Evolutionary conservation across 92 coral and sea anemone species (phyloP).

Genomic region (Epizoanthus rinbou): DNA sequence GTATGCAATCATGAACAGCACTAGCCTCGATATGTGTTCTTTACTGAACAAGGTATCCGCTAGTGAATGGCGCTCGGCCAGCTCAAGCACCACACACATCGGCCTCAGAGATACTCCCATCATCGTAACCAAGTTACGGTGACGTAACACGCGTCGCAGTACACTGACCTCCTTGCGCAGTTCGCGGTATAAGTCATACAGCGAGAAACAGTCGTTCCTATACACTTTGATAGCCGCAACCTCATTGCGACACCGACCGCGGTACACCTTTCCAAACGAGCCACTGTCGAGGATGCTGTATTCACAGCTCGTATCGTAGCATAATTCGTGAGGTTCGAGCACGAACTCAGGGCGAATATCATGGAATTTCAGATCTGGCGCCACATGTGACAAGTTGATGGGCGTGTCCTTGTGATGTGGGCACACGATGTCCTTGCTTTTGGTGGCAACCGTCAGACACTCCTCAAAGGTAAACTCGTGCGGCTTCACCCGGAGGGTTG

Average conservation of each 20-base stretch:
- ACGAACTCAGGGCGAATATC: slow-evolving; percentile 45
- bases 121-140: slow-evolving; percentile 62
- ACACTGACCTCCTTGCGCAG: slow-evolving; percentile 74
- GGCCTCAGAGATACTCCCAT: slow-evolving; percentile 67
- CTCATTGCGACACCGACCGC: slow-evolving; percentile 40
- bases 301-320: slow-evolving; percentile 30
- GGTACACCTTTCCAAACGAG: slow-evolving; percentile 63
- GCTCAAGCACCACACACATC: slow-evolving; percentile 64
- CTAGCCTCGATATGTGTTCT: slow-evolving; percentile 51
- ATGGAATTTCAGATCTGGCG: slow-evolving; percentile 51
- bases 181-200: slow-evolving; percentile 62
- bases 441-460: slow-evolving; percentile 48
- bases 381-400: slow-evolving; percentile 23
- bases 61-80: slow-evolving; percentile 59
- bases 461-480: slow-evolving; percentile 62
- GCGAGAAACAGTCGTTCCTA: background rate
- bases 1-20: slow-evolving; percentile 53
- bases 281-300: slow-evolving; percentile 43
- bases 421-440: slow-evolving; percentile 47
- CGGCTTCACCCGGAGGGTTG: slow-evolving; percentile 38
- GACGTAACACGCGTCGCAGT: slow-evolving; percentile 64
- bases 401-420: slow-evolving; percentile 46
- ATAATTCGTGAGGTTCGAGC: slow-evolving; percentile 32
- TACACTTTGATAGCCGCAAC: slow-evolving; percentile 48
- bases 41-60: slow-evolving; percentile 52